Evolutionary conservation across 2,797 vertebrate species (phyloP).

Genomic region (Pipistrellus nathusii): DNA sequence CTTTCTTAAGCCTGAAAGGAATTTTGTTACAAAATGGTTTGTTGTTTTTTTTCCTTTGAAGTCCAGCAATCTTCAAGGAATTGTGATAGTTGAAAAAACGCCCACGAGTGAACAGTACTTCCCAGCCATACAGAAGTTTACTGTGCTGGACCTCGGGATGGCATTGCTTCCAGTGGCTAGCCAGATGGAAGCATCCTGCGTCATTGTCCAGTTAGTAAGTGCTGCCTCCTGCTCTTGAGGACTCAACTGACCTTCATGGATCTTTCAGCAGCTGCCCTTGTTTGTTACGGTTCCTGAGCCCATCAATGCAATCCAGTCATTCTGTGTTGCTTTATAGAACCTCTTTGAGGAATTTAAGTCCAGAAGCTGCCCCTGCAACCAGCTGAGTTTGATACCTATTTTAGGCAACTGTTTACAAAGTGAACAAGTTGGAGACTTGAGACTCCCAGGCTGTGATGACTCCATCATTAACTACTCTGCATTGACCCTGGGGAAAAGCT

Average conservation of each 20-base stretch:
- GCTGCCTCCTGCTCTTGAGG: background rate
- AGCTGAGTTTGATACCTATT: background rate
- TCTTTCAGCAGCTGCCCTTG: background rate
- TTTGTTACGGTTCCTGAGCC: background rate
- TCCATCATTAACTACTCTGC: background rate
- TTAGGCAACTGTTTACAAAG: background rate
- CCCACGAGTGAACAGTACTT: slow-evolving; percentile 93
- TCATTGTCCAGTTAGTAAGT: slow-evolving; percentile 93
- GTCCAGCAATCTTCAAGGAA: slow-evolving; percentile 89
- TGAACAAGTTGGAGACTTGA: background rate
- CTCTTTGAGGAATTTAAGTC: background rate
- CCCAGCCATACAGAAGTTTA: slow-evolving; percentile 91
- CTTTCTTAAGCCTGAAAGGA: slow-evolving; percentile 51
- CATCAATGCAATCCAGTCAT: background rate
- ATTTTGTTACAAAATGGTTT: background rate
- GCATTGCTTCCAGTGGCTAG: slow-evolving; percentile 91
- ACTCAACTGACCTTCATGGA: background rate
- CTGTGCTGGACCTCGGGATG: slow-evolving; percentile 94
- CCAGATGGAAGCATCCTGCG: slow-evolving; percentile 92
- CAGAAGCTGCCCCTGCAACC: background rate
- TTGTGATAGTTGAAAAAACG: slow-evolving; percentile 93
- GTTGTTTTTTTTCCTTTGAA: slow-evolving; percentile 74
- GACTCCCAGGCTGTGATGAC: background rate
- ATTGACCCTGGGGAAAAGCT: background rate
- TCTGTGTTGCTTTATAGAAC: background rate